Base-by-base conservation (phyloP, 2,797 vertebrate species). In the Centroberyx gerrardi region DNA sequence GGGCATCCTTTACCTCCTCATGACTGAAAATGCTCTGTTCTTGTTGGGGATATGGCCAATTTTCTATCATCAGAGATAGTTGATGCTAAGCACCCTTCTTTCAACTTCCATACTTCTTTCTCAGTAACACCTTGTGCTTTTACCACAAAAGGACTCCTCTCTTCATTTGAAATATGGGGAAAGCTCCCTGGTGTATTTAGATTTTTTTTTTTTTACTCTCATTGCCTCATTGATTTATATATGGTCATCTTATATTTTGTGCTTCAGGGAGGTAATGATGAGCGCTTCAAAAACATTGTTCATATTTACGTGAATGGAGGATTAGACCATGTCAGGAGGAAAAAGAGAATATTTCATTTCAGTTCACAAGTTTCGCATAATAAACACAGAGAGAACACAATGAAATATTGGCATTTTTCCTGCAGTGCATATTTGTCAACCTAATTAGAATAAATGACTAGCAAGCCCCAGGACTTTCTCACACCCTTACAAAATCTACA, bases 21-120 rank as follows among this genome's bases (percentile, higher is more conserved):
- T 69, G 44, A 54, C 15, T 74, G 63, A 56, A 65, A 78, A 51
- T 27, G 6, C 42, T 64, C 36, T 44, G 9, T 15, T 40, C 8
- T 59, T 13, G 8, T 72, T 44, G 8, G 0, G 28, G 12, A 56
- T 74, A 12, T 17, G 29, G 36, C 40, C 28, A 69, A 40, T 59
- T 53, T 76, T 74, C 66, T 72, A 22, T 75, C 62, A 66, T 68
- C 60, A 78, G 28, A 22, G 27, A 52, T 36, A 38, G 33, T 64
- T 55, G 22, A 49, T 67, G 29, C 13, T 59, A 62, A 28, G 13
- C 7, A 49, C 15, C 29, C 52, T 59, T 42, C 46, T 8, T 62
- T 76, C 14, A 49, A 14, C 33, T 54, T 78, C 22, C 2, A 53
- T 51, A 10, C 27, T 52, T 31, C 17, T 36, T 49, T 64, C 54